Evolutionary conservation across 2,797 vertebrate genomes (phyloP).

Genomic region (Leptoclinus maculatus): DNA sequence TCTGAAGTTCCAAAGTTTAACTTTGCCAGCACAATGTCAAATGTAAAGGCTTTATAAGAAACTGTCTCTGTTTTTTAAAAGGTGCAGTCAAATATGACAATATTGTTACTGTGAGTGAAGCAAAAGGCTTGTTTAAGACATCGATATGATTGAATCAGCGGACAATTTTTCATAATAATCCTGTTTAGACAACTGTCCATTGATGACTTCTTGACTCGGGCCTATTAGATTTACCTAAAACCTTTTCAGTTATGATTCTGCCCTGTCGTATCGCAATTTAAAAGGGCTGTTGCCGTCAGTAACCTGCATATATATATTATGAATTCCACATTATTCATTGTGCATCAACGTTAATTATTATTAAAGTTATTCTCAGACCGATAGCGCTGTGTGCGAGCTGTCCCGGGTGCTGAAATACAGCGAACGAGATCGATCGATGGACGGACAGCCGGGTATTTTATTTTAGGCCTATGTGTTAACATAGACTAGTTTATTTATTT

Average conservation of each 20-base stretch:
- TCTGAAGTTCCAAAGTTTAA: slow-evolving; percentile 20
- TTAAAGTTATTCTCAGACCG: no score
- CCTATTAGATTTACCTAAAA: neutral
- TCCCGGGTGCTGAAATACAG: no score
- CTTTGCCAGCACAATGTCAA: slow-evolving; percentile 12
- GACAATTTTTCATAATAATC: neutral
- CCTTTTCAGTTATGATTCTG: neutral
- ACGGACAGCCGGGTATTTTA: no score
- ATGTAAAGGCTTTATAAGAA: slow-evolving; percentile 7
- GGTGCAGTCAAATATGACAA: neutral
- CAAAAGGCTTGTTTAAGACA: neutral
- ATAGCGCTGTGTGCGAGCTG: no score
- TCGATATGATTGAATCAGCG: neutral
- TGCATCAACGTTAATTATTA: no score
- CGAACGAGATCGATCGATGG: no score
- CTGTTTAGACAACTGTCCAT: neutral
- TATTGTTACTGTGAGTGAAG: neutral
- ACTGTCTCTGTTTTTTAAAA: neutral
- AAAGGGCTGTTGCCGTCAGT: no score
- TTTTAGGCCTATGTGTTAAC: no score
- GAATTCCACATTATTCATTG: no score
- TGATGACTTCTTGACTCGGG: neutral
- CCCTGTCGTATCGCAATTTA: no score
- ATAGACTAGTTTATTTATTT: no score
- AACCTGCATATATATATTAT: no score